Percentiles rank a stretch among this genome's conserved stretches.
Conservation (phyloP, 2,113 vertebrate species). For the Parus major region DNA sequence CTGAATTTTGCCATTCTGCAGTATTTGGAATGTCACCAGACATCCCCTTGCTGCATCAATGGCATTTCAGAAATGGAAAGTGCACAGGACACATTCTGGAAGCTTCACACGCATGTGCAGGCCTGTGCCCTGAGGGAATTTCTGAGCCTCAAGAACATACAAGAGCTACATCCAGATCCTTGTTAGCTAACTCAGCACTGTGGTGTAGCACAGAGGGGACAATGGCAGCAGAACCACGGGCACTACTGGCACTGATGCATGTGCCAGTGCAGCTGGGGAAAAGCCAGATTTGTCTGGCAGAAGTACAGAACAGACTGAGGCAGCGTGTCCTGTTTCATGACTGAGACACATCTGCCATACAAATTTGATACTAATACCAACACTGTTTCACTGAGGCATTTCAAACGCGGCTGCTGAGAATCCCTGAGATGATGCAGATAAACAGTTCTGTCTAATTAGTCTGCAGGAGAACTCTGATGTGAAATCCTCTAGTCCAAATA, state of each 20-base stretch:
- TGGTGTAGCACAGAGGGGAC: background rate
- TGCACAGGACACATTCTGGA: background rate
- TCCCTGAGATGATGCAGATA: background rate
- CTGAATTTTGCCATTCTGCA: background rate
- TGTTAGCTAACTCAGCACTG: background rate
- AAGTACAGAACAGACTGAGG: background rate
- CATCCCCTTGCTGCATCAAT: background rate
- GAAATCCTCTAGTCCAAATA: background rate
- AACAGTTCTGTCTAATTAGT: constrained; percentile 2
- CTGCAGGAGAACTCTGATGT: background rate
- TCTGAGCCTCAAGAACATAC: background rate
- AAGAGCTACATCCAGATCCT: background rate
- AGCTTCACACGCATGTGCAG: fast-evolving
- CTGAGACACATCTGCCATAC: constrained; percentile 10
- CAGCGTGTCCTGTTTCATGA: background rate
- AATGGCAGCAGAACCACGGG: background rate
- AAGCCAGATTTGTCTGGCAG: constrained; percentile 41
- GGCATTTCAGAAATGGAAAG: background rate
- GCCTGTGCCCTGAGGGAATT: background rate
- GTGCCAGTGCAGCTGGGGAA: background rate
- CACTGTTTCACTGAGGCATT: background rate
- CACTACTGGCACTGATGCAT: background rate
- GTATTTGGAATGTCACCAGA: background rate
- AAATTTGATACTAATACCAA: background rate
- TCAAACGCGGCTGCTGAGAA: background rate